A percentile compares a stretch with the other conserved stretches of the same genome.
Conservation (phyloP, 2,113 vertebrate species). For the Archilochus colubris region DNA sequence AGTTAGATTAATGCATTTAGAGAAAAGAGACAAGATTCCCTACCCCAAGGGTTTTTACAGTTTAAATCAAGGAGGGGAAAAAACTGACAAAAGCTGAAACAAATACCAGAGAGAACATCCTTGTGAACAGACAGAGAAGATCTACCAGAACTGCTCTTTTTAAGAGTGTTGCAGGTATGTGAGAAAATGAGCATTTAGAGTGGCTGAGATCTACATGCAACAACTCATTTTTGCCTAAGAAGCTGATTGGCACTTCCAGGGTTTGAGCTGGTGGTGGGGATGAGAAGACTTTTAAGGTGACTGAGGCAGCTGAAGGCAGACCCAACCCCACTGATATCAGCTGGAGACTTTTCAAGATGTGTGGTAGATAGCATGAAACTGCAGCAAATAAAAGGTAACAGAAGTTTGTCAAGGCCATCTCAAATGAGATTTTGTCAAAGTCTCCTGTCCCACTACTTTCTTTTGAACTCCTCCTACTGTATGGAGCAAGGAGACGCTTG, state of each 20-base stretch:
- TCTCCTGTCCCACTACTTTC: not conserved
- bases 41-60: not conserved
- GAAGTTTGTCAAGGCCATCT: not conserved
- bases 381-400: not conserved
- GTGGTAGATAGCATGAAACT: not conserved
- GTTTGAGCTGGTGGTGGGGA: not conserved
- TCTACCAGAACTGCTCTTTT: not conserved
- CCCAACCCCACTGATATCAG: not conserved
- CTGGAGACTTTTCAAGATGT: not conserved
- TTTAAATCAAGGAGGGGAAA: not conserved
- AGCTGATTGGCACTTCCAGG: not conserved
- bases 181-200: not conserved
- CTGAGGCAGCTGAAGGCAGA: not conserved
- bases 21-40: not conserved
- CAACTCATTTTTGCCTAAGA: not conserved
- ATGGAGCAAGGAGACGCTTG: not conserved
- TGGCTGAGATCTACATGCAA: not conserved
- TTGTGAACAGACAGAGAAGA: not conserved
- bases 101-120: not conserved
- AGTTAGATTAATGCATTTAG: not conserved
- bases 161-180: not conserved
- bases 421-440: not conserved
- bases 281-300: not conserved
- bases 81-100: not conserved
- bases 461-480: not conserved